phyloP scores from a whole-genome alignment of 2,888 invertebrate species.

The Oscheius myriophilus region DNA sequence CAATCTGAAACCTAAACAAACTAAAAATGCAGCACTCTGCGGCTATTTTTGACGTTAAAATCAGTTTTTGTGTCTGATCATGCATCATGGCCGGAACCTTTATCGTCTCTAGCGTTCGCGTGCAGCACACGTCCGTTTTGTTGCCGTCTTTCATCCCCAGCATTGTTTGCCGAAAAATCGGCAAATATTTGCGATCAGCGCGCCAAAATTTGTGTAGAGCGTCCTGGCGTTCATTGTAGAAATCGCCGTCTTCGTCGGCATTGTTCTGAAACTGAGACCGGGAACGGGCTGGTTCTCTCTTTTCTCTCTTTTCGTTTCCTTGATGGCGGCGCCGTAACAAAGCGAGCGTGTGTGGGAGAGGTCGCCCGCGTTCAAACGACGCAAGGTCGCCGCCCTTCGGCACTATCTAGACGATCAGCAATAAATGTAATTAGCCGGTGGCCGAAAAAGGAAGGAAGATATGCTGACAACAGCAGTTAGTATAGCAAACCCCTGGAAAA shows the following conservation, averaged over 20 bases:
- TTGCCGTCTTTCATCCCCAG: no score
- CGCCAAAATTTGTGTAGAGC: constrained; percentile 14
- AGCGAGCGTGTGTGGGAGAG: background rate
- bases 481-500: no score
- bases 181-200: constrained; percentile 24
- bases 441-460: no score
- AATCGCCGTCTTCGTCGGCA: constrained; percentile 13
- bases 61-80: no score
- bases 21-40: no score
- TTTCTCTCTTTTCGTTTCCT: background rate
- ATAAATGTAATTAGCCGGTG: constrained; percentile 11
- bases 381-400: constrained; percentile 2
- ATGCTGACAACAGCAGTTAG: no score
- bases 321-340: background rate
- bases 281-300: constrained; percentile 21
- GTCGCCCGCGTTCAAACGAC: constrained; percentile 15
- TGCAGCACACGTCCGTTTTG: constrained; percentile 16
- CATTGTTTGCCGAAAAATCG: constrained; percentile 26
- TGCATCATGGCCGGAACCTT: no score
- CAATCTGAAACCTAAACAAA: no score
- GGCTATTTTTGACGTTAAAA: no score
- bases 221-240: constrained; percentile 24
- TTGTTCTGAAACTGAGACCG: constrained; percentile 6
- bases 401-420: constrained; percentile 27
- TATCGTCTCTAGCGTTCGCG: no score